Evolutionary conservation across 2,888 invertebrate species (phyloP).

Genomic region (Corbicula japonica): DNA sequence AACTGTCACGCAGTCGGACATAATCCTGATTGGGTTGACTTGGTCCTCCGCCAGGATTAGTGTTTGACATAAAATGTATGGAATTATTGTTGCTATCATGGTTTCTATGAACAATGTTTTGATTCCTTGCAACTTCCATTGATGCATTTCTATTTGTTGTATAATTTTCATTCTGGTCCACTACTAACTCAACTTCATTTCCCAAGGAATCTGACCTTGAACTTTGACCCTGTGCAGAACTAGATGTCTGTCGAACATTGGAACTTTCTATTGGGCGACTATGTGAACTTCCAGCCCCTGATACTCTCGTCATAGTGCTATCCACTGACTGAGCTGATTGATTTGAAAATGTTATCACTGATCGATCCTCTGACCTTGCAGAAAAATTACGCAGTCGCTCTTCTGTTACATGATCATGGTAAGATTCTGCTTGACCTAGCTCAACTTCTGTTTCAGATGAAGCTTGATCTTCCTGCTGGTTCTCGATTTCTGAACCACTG

Average conservation of each 20-base stretch:
- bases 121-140: slow-evolving; percentile 14
- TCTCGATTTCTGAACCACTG: too few relatives aligned
- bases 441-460: slow-evolving; percentile 57
- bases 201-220: slow-evolving; percentile 33
- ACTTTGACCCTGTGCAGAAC: neutral
- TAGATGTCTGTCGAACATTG: too few relatives aligned
- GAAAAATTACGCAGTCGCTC: too few relatives aligned
- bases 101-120: slow-evolving; percentile 31
- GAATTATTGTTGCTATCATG: slow-evolving; percentile 63
- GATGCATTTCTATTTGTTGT: slow-evolving; percentile 37
- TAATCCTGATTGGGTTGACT: slow-evolving; percentile 23
- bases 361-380: too few relatives aligned
- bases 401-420: too few relatives aligned
- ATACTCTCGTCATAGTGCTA: too few relatives aligned
- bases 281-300: too few relatives aligned
- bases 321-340: too few relatives aligned
- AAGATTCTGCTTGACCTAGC: too few relatives aligned
- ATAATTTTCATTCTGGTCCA: slow-evolving; percentile 62
- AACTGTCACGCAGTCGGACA: slow-evolving; percentile 57
- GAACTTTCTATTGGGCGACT: too few relatives aligned
- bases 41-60: too few relatives aligned
- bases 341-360: too few relatives aligned
- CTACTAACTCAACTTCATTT: slow-evolving; percentile 51
- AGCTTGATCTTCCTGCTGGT: slow-evolving; percentile 35
- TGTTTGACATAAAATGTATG: slow-evolving; percentile 42